Evolutionary conservation across 1,140 invertebrate genomes (phyloP), one percentile per base, ranked within the genome.

Genomic region (Belonocnema kinseyi): DNA sequence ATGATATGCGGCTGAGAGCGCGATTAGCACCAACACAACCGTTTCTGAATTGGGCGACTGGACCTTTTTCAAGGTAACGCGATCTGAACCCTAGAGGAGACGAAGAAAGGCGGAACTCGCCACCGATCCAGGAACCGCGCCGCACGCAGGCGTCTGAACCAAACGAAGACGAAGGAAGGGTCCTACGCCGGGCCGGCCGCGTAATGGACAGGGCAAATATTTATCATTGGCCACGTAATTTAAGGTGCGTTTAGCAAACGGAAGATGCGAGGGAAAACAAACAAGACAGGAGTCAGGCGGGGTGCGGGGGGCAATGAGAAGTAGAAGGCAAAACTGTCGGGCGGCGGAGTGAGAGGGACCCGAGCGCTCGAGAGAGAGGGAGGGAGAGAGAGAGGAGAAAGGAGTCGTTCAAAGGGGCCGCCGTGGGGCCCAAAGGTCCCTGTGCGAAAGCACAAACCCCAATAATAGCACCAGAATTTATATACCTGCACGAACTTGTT

Each of bases 391-490:
- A 83, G 82, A 85, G 81, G 77, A 56, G 78, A 83, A 87, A 82
- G 83, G 83, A 87, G 84, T 83, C 79, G 83, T 77, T 89, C 87
- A 88, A 88, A 89, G 88, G 80, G 83, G 82, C 86, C 88, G 87
- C 84, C 86, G 74, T 77, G 80, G 82, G 82, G 82, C 83, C 80
- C 83, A 80, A 80, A 83, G 86, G 85, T 75, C 83, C 85, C 85
- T 86, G 87, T 85, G 84, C 88, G 89, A 90, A 87, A 85, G 82
- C 89, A 89, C 87, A 88, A 90, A 89, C 86, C 88, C 88, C 89
- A 91, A 90, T 90, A 91, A 91, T 90, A 91, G 89, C 89, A 87
- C 85, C 89, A 91, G 89, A 91, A 91, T 91, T 91, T 91, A 91
- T 91, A 90, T 91, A 91, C 89, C 89, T 91, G 90, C 85, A 90